phyloP scores from a whole-genome alignment of 64 coral and sea anemone species.

The Pocillopora damicornis region DNA sequence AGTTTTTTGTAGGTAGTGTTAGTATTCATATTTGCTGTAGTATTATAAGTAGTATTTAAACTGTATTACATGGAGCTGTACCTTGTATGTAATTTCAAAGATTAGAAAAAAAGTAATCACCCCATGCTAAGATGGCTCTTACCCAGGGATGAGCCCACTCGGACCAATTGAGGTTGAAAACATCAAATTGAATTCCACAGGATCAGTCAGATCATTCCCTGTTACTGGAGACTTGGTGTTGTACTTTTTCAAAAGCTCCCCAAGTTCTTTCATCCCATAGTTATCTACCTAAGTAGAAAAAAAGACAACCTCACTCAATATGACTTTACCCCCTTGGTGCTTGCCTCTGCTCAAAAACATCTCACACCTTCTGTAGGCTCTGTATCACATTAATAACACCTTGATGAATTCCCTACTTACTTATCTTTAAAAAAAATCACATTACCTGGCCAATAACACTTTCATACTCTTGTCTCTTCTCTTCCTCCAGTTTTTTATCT shows the following conservation, averaged over 20 bases:
- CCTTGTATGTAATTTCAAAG: no score
- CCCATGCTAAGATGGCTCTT: constrained; percentile 18
- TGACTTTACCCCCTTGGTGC: background rate
- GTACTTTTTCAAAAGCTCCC: constrained; percentile 75
- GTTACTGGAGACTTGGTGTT: constrained; percentile 82
- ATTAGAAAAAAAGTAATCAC: background rate
- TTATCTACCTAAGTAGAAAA: constrained; percentile 75
- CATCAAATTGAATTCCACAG: constrained; percentile 96
- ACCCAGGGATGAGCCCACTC: constrained; percentile 90
- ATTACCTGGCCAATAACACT: constrained; percentile 79
- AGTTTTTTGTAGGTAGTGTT: no score
- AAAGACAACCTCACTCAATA: background rate
- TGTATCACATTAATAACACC: background rate
- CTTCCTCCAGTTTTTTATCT: constrained; percentile 80
- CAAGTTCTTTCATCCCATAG: constrained; percentile 72
- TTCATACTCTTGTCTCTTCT: constrained; percentile 88
- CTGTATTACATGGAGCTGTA: no score
- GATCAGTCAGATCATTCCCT: constrained; percentile 87
- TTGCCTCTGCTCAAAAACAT: no score
- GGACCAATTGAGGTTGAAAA: constrained; percentile 98
- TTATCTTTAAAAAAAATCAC: no score
- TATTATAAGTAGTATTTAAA: no score
- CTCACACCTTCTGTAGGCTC: no score
- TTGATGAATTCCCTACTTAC: background rate
- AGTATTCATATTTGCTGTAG: no score